A percentile compares a stretch with the other conserved stretches of the same genome.
These are phyloP conservation scores for Pseudopleuronectes americanus DNA, from an alignment of 2,797 vertebrate species.

Conservation along the genomic window DNA sequence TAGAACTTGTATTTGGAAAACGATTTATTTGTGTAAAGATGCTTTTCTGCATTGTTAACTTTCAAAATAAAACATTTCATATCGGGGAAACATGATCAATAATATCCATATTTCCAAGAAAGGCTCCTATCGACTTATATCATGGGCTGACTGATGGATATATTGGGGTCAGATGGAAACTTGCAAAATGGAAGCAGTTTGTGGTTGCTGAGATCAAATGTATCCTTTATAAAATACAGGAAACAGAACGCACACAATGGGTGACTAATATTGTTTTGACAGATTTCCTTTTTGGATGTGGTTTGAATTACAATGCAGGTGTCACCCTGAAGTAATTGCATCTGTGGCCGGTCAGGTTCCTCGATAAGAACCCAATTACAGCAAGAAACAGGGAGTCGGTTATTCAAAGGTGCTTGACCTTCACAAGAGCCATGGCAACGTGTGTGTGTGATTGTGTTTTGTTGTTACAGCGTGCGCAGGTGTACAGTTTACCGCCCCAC, in stretches of 20 bases:
- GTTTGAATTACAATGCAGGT: conserved; percentile 21
- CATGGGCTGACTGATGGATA: too few relatives aligned
- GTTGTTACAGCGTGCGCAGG: neutral
- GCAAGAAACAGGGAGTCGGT: conserved; percentile 21
- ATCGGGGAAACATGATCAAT: too few relatives aligned
- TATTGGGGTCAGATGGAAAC: too few relatives aligned
- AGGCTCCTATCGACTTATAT: too few relatives aligned
- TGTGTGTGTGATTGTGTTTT: neutral
- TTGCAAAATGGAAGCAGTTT: too few relatives aligned
- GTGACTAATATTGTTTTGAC: neutral
- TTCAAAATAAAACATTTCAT: too few relatives aligned
- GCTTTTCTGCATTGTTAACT: too few relatives aligned
- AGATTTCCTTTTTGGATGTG: neutral
- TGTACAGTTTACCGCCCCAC: conserved; percentile 1
- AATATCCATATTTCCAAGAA: too few relatives aligned
- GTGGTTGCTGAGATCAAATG: too few relatives aligned
- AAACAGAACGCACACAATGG: neutral
- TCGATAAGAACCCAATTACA: conserved; percentile 33
- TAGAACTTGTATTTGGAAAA: too few relatives aligned
- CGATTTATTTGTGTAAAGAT: too few relatives aligned
- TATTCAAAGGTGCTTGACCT: conserved; percentile 38
- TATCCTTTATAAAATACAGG: neutral
- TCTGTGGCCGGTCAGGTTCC: conserved; percentile 11
- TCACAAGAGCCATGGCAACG: neutral
- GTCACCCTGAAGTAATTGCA: conserved; percentile 30